Evolutionary conservation across 2,113 vertebrate species (phyloP), one percentile per base, ranked within the genome.

Genomic region (Beaufortia kweichowensis): DNA sequence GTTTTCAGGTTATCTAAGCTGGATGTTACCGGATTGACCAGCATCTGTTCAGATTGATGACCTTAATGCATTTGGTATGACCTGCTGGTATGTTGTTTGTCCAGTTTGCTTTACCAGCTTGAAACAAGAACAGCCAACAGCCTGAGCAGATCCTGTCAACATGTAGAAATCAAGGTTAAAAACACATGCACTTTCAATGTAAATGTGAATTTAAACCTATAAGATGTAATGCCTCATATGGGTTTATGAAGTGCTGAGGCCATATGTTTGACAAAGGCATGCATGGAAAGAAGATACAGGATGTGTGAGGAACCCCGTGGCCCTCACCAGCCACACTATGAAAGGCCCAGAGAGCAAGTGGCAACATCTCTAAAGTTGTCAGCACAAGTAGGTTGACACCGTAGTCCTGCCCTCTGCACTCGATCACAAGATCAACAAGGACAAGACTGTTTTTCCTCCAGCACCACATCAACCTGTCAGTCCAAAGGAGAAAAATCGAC

Each of bases 291-390:
- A 55, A 82, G 65, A 80, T 76, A 70, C 64, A 85, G 66, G 68
- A 86, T 75, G 72, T 85, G 79, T 69, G 69, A 83, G 78, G 66
- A 74, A 77, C 77, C 84, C 82, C 19, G 76, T 66, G 82, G 75
- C 64, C 70, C 78, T 79, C 67, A 76, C 76, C 70, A 61, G 53
- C 76, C 77, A 39, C 60, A 77, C 79, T 76, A 63, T 60, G 35
- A 64, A 75, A 75, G 84, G 77, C 85, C 87, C 89, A 87, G 83
- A 84, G 87, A 79, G 73, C 60, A 35, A 88, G 89, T 79, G 53
- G 83, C 86, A 85, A 91, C 89, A 90, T 89, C 88, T 91, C 89
- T 84, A 90, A 88, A 91, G 86, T 86, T 92, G 89, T 90, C 88
- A 91, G 86, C 87, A 85, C 83, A 80, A 78, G 86, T 84, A 86